Percentiles rank a stretch among this genome's conserved stretches.
Evolutionary conservation across 2,113 vertebrate genomes (phyloP).

Genomic region (Proterorhinus semilunaris): DNA sequence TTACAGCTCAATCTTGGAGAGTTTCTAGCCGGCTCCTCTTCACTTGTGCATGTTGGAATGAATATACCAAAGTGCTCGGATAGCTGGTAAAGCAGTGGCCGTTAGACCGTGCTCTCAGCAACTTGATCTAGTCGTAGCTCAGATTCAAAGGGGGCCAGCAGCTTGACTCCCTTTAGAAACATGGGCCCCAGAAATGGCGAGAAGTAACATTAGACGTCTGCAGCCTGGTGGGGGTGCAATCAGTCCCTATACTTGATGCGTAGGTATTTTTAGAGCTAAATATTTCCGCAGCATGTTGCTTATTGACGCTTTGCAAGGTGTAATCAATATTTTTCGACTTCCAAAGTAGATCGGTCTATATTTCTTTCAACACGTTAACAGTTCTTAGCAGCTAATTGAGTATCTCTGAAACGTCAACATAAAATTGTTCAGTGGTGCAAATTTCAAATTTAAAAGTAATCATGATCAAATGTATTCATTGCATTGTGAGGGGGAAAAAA

Average conservation of each 20-base stretch:
- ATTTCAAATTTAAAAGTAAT: too few relatives aligned
- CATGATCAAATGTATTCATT: too few relatives aligned
- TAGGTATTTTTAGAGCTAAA: slow-evolving; percentile 69
- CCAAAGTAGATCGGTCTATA: neutral
- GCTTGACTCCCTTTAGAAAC: slow-evolving; percentile 40
- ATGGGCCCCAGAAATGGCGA: slow-evolving; percentile 46
- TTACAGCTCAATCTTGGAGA: slow-evolving; percentile 13
- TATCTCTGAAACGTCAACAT: slow-evolving; percentile 7
- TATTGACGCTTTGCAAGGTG: slow-evolving; percentile 42
- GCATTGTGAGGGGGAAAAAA: too few relatives aligned
- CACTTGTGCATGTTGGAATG: slow-evolving; percentile 45
- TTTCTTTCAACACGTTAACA: slow-evolving; percentile 14
- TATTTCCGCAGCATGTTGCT: slow-evolving; percentile 48
- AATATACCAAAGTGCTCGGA: slow-evolving; percentile 15
- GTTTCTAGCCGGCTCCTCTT: slow-evolving; percentile 8
- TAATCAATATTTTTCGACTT: slow-evolving; percentile 33
- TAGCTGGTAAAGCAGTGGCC: slow-evolving; percentile 44
- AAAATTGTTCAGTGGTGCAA: too few relatives aligned
- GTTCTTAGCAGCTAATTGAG: neutral
- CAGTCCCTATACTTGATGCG: slow-evolving; percentile 30
- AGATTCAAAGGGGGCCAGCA: slow-evolving; percentile 44
- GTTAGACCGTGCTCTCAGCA: slow-evolving; percentile 45
- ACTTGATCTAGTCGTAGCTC: slow-evolving; percentile 46
- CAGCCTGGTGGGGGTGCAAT: slow-evolving; percentile 18
- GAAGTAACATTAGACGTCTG: slow-evolving; percentile 33